These are phyloP conservation scores for Esox masquinongy DNA, from an alignment of 2,797 vertebrate genomes.

Conservation along the genomic window DNA sequence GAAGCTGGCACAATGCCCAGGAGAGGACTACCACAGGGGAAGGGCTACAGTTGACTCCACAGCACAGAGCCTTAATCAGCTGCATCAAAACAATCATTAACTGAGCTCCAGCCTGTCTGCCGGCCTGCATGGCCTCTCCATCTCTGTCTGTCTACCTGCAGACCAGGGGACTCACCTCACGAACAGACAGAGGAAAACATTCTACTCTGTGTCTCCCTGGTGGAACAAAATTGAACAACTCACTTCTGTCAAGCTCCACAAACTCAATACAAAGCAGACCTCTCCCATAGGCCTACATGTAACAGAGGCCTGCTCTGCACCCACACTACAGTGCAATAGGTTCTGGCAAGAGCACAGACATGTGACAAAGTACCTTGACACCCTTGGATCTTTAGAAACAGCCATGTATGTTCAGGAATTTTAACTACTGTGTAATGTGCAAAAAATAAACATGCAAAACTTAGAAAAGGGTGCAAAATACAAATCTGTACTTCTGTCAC, in stretches of 20 bases:
- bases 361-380: not conserved
- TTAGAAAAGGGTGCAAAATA: not conserved
- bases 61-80: slow-evolving; percentile 69
- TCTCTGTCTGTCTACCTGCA: slow-evolving; percentile 13
- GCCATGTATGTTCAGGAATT: not conserved
- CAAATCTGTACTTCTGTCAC: not conserved
- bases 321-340: not conserved
- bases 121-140: not conserved
- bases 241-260: slow-evolving; percentile 23
- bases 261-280: slow-evolving; percentile 45
- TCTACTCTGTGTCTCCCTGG: not conserved
- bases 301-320: not conserved
- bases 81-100: slow-evolving; percentile 78
- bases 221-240: slow-evolving; percentile 35
- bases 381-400: not conserved
- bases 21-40: slow-evolving; percentile 51
- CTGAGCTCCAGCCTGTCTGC: slow-evolving; percentile 50
- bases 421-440: not conserved
- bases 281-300: slow-evolving; percentile 23
- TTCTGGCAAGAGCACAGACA: not conserved
- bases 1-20: slow-evolving; percentile 45
- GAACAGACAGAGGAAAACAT: not conserved
- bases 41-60: slow-evolving; percentile 59
- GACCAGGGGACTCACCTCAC: not conserved
- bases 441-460: not conserved